Evolutionary conservation across 2,797 vertebrate genomes (phyloP).

Genomic region (Atherinosoma microstoma): DNA sequence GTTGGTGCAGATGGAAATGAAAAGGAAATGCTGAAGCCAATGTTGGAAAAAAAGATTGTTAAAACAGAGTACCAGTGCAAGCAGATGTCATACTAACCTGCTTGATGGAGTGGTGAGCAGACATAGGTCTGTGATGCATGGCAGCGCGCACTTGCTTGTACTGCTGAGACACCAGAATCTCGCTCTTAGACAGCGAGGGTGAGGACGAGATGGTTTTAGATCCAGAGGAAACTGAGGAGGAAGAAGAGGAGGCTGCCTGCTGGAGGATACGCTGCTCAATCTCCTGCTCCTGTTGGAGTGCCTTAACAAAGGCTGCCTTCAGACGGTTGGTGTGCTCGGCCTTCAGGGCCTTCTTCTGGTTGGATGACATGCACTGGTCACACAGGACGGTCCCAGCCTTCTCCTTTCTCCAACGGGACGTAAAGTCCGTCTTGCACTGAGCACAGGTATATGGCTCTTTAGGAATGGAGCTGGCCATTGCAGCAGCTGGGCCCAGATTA

Average conservation of each 20-base stretch:
- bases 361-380: slow-evolving; percentile 97
- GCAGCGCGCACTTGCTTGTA: slow-evolving; percentile 82
- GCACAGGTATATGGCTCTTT: slow-evolving; percentile 94
- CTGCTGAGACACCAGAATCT: slow-evolving; percentile 81
- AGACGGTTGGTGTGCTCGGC: slow-evolving; percentile 96
- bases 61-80: neutral
- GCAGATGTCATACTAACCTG: slow-evolving; percentile 80
- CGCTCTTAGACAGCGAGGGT: slow-evolving; percentile 76
- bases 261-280: slow-evolving; percentile 97
- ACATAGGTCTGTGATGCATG: slow-evolving; percentile 82
- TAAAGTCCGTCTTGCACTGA: slow-evolving; percentile 99
- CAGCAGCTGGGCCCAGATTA: slow-evolving; percentile 77
- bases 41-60: too few species aligned
- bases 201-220: slow-evolving; percentile 77
- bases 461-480: slow-evolving; percentile 71
- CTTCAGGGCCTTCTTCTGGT: slow-evolving; percentile 96
- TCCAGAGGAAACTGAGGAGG: slow-evolving; percentile 65
- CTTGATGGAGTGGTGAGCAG: slow-evolving; percentile 90
- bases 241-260: slow-evolving; percentile 81
- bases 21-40: neutral
- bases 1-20: neutral
- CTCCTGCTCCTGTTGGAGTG: slow-evolving; percentile 98
- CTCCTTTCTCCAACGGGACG: slow-evolving; percentile 97
- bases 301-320: slow-evolving; percentile 97
- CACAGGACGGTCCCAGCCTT: slow-evolving; percentile 93